Evolutionary conservation across 2,797 vertebrate genomes (phyloP), one percentile per base, ranked within the genome.

Genomic region (Miichthys miiuy): DNA sequence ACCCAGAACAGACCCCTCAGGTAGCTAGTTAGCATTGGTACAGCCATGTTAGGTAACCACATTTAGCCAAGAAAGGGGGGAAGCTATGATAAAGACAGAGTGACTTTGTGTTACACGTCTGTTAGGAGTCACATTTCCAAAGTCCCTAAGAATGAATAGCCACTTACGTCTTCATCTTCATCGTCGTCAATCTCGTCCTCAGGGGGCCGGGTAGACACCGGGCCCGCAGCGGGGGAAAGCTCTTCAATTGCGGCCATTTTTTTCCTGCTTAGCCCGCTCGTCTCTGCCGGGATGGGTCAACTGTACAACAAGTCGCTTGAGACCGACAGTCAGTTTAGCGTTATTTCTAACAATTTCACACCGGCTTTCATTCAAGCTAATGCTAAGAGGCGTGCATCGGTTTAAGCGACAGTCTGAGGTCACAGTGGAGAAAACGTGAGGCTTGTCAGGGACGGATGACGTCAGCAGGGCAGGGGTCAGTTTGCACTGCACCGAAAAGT

Each of bases 151-250:
- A 23, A 34, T 6, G 17, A 17, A 6, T 10, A 12, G 4, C 9
- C 46, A 87, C 90, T 77, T 71, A 96, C 95, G 69, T 95, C 95
- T 77, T 96, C 96, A 67, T 96, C 95, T 68, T 96, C 96, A 41
- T 96, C 96, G 81, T 96, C 95, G 77, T 96, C 96, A 34, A 96
- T 94, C 75, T 96, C 95, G 80, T 95, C 93, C 87, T 94, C 94
- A 0, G 88, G 94, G 38, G 94, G 92, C 64, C 94, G 94, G 25
- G 87, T 89, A 13, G 92, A 87, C 77, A 94, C 91, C 66, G 94
- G 95, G 90, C 94, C 95, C 75, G 91, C 75, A 42, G 91, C 89
- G 5, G 95, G 94, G 76, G 96, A 94, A 20, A 96, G 91, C 74
- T 94, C 94, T 68, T 95, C 93, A 42, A 96, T 91, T 54, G 68